phyloP scores from a whole-genome alignment of 2,113 vertebrate genomes.

The Elaphurus davidianus region DNA sequence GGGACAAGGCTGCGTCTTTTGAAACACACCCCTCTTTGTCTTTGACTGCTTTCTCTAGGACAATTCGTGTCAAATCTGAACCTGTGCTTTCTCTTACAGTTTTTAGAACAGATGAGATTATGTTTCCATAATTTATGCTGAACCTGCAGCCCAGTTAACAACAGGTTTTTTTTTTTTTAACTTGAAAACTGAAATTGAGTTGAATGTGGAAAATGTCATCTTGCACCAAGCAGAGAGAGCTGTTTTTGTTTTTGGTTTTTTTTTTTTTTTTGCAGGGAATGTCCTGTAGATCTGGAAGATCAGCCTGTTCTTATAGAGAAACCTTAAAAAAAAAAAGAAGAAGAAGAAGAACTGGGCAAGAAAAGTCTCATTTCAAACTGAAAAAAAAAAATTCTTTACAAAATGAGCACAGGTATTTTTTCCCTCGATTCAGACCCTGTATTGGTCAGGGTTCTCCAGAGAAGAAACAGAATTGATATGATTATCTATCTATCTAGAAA shows the following conservation, averaged over 20 bases:
- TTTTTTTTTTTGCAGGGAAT: background rate
- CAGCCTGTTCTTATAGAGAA: background rate
- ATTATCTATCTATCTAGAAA: background rate
- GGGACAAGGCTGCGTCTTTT: too few relatives aligned
- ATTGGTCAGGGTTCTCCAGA: background rate
- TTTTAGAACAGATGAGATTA: background rate
- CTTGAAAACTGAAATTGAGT: background rate
- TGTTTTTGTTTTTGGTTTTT: background rate
- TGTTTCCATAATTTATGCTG: background rate
- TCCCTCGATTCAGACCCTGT: background rate
- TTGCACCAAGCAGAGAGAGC: background rate
- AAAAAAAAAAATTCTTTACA: background rate
- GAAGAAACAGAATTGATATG: background rate
- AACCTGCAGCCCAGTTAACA: background rate
- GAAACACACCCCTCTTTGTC: background rate
- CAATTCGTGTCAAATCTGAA: background rate
- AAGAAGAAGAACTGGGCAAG: background rate
- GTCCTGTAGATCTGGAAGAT: background rate
- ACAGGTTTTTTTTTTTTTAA: background rate
- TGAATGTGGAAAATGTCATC: background rate
- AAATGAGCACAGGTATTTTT: background rate
- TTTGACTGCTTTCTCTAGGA: rapidly evolving
- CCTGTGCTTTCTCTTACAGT: background rate
- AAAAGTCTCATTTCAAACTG: background rate
- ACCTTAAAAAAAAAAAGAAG: background rate